phyloP scores from a whole-genome alignment of 2,888 invertebrate genomes.

The Idaea straminata region DNA sequence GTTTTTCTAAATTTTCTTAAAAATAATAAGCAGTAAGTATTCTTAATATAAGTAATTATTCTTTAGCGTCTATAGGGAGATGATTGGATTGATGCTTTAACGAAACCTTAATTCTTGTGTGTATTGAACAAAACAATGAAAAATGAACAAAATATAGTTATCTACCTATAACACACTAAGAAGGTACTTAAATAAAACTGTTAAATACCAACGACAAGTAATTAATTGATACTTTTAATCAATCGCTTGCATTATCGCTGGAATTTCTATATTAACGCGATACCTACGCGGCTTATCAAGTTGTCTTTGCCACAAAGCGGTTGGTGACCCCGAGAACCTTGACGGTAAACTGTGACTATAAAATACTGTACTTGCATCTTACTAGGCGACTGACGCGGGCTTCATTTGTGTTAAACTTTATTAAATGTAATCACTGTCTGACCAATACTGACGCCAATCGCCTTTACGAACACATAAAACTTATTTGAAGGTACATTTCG shows the following conservation, averaged over 20 bases:
- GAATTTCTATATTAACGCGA: constrained; percentile 17
- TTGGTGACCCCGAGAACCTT: constrained; percentile 58
- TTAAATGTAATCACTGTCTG: not conserved
- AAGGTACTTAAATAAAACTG: not conserved
- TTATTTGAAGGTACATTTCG: no score
- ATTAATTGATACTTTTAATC: constrained; percentile 2
- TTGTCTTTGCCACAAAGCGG: constrained; percentile 59
- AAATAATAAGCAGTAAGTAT: no score
- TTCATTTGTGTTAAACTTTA: constrained; percentile 20
- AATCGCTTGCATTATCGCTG: not conserved
- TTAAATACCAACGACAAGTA: not conserved
- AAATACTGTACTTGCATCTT: constrained; percentile 7
- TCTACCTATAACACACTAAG: not conserved
- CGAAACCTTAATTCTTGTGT: no score
- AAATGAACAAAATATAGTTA: not conserved
- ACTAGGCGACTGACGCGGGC: constrained; percentile 13
- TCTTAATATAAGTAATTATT: no score
- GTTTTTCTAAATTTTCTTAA: no score
- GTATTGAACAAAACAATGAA: not conserved
- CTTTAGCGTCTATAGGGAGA: no score
- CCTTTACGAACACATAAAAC: no score
- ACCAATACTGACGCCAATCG: no score
- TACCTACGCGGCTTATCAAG: constrained; percentile 45
- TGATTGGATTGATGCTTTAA: no score
- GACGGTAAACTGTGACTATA: constrained; percentile 42